phyloP scores from a whole-genome alignment of 2,113 vertebrate species.

The Paedocypris sp. region DNA sequence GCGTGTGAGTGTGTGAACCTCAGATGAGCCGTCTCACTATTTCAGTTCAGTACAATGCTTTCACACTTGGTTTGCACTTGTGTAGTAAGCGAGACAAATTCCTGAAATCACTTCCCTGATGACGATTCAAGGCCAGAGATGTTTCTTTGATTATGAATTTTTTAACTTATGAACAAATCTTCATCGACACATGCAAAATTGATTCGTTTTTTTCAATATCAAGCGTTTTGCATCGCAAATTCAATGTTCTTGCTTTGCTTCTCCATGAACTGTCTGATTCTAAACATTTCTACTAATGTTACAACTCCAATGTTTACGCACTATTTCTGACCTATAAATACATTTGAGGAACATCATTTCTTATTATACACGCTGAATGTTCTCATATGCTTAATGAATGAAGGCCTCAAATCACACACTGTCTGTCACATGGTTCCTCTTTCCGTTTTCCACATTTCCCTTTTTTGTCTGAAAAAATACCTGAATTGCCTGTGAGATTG shows the following conservation, averaged over 20 bases:
- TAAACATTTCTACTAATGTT: too few relatives aligned
- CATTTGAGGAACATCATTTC: conserved; percentile 20
- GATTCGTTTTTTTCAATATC: not conserved
- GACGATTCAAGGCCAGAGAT: conserved; percentile 2
- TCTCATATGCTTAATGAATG: conserved; percentile 7
- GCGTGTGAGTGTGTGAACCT: conserved; percentile 10
- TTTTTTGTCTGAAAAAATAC: conserved; percentile 23
- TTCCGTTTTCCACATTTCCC: not conserved
- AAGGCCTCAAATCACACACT: conserved; percentile 29
- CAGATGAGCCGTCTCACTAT: not conserved
- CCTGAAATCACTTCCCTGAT: conserved; percentile 27
- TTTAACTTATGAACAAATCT: not conserved
- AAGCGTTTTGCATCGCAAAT: not conserved
- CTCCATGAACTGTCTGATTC: too few relatives aligned
- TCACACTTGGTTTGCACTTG: conserved; percentile 1
- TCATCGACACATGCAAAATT: conserved; percentile 7
- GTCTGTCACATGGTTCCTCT: not conserved
- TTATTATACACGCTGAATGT: conserved; percentile 19
- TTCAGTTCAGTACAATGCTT: not conserved
- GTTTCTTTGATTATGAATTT: too few relatives aligned
- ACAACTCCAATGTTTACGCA: not conserved
- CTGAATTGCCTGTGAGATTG: conserved; percentile 31
- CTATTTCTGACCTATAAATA: conserved; percentile 15
- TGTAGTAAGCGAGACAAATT: not conserved
- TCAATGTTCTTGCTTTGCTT: too few relatives aligned